Evolutionary conservation across 37 sponge, comb jelly and placozoan genomes (phyloP), one percentile per base, ranked within the genome.

Genomic region (Spongilla lacustris): DNA sequence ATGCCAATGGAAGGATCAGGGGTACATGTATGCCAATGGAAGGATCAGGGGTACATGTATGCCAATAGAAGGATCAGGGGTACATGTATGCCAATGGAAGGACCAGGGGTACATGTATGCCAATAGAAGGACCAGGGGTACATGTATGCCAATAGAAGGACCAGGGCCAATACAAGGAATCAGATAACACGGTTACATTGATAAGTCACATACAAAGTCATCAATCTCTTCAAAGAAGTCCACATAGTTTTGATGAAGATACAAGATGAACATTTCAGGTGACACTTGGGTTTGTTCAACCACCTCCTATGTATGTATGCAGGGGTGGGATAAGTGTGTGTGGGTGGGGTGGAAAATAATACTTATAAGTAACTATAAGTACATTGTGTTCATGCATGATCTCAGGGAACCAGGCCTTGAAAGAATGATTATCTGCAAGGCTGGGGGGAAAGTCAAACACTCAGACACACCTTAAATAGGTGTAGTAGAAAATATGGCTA

Each of bases 181-280:
- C n/a, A n/a, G n/a, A n/a, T n/a, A n/a, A n/a, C n/a, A n/a, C n/a
- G n/a, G n/a, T n/a, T n/a, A n/a, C n/a, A n/a, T n/a, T n/a, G 17
- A 24, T 10, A 27, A 35, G 21, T 35, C 23, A 36, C 93, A 85
- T 74, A 95, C 95, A 29, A 89, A 27, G 76, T 90, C 85, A 26
- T 92, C 93, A 26, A 93, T 80, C 75, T 80, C 85, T 23, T 66
- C 27, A 28, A 85, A 82, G 81, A 96, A 90, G 38, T 81, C 79
- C 36, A 87, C 1, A 58, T 93, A 96, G 78, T 96, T 96, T 66
- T 96, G 89, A 69, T 96, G 96, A 2, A 96, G 83, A 70, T 88
- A 96, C 74, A 93, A 84, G 13, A 68, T 66, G 74, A 96, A 93
- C 87, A 91, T 84, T 27, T 85, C 87, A 6, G 81, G 11, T 19